Conservation (phyloP, 2,797 vertebrate species). For the Sciurus carolinensis region DNA sequence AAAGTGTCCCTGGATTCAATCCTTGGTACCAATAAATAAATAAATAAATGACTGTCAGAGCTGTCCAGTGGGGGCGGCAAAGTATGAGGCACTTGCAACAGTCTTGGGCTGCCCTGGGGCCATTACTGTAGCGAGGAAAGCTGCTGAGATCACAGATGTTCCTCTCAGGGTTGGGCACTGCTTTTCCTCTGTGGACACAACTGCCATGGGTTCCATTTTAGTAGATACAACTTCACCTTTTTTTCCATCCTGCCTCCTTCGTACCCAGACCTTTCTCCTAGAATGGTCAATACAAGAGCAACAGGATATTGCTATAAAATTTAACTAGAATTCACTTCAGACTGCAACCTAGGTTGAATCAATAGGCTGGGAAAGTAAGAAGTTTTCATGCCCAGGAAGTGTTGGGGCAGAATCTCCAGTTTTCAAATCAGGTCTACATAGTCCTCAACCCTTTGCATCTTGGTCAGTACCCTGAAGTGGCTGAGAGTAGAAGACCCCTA, state of each 20-base stretch:
- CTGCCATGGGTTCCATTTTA: background rate
- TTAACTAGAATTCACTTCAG: background rate
- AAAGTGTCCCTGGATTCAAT: too few species aligned
- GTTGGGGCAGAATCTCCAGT: background rate
- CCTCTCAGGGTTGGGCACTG: background rate
- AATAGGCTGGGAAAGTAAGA: background rate
- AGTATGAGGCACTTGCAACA: accelerated
- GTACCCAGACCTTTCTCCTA: background rate
- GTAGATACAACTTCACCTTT: background rate
- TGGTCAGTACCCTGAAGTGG: background rate
- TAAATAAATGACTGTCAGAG: background rate
- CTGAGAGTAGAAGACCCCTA: background rate
- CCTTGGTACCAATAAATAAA: too few species aligned
- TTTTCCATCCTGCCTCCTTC: background rate
- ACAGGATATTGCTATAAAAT: background rate
- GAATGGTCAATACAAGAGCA: background rate
- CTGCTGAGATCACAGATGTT: background rate
- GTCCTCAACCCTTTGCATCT: background rate
- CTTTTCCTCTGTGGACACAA: background rate
- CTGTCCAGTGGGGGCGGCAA: background rate
- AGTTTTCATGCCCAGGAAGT: background rate
- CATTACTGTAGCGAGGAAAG: background rate
- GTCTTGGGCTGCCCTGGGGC: accelerated
- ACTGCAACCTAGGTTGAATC: background rate
- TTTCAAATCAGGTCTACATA: background rate